Base-by-base conservation (phyloP, 1,140 invertebrate species). In the Drusus annulatus region DNA sequence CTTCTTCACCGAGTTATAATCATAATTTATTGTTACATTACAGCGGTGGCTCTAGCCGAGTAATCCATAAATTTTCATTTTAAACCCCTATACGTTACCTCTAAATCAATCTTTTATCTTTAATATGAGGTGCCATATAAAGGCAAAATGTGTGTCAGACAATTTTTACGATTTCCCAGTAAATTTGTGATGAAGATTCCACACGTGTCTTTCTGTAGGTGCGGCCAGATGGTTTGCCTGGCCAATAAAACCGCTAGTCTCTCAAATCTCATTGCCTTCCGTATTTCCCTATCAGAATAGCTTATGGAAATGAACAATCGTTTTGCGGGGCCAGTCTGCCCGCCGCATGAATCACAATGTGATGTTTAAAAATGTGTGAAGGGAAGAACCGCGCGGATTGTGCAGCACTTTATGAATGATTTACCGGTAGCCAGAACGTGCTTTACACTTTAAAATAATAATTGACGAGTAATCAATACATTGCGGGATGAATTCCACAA, bases 141-240 rank as follows among this genome's bases (percentile, higher is more conserved):
- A 73, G 36, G 65, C 7, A 19, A 54, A 75, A 75, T 75, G 76
- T 76, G 16, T 16, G 62, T 69, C 31, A 65, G 25, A 54, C 58
- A 76, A 71, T 81, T 81, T 81, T 81, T 77, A 81, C 80, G 75
- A 78, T 81, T 80, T 81, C 75, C n/a, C 15, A 54, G 65, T 50
- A 81, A 81, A 77, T 77, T 81, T 73, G 80, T 73, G 80, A 81
- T 76, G 62, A 76, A 77, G 62, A 69, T 76, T 81, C 74, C 75
- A 45, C 13, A 76, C 73, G 80, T 73, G 80, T 75, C 28, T 17
- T n/a, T 25, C 36, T 75, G 56, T 65, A 75, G 65, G 78, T 45
- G 68, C 51, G 69, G 56, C 69, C 78, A 80, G 36, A 73, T 80
- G 78, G 69, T 31, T 58, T 56, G 78, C 69, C 17, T 8, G 58